Percentiles rank a stretch among this genome's conserved stretches.
Conservation (phyloP, 2,113 vertebrate genomes). For the Coreoperca whiteheadi region DNA sequence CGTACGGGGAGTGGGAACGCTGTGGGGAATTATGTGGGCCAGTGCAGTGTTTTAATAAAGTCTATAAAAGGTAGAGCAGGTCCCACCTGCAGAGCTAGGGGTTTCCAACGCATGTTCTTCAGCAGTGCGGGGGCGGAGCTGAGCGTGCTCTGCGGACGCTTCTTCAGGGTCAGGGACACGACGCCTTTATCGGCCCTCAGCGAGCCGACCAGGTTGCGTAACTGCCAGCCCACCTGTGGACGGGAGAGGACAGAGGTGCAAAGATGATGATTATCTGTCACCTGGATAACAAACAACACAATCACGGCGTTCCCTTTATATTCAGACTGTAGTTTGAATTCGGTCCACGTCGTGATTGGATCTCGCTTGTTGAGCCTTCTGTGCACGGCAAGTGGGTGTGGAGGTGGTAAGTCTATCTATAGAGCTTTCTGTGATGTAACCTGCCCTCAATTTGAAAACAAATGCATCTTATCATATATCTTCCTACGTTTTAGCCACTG, state of each 20-base stretch:
- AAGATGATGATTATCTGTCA: not conserved
- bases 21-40: slow-evolving; percentile 67
- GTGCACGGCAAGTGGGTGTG: slow-evolving; percentile 68
- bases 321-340: slow-evolving; percentile 49
- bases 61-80: slow-evolving; percentile 61
- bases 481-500: slow-evolving; percentile 27
- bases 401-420: slow-evolving; percentile 75
- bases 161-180: slow-evolving; percentile 99
- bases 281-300: slow-evolving; percentile 19
- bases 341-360: slow-evolving; percentile 69
- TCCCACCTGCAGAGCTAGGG: slow-evolving; percentile 97
- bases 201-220: slow-evolving; percentile 99
- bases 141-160: slow-evolving; percentile 99
- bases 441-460: slow-evolving; percentile 74
- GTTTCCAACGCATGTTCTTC: slow-evolving; percentile 99
- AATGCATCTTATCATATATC: slow-evolving; percentile 53
- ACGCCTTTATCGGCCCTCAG: slow-evolving; percentile 98
- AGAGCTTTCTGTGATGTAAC: slow-evolving; percentile 75
- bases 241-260: slow-evolving; percentile 65
- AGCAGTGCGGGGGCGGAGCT: slow-evolving; percentile 99
- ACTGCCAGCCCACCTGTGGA: slow-evolving; percentile 98
- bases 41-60: slow-evolving; percentile 61
- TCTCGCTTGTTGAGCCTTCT: slow-evolving; percentile 60
- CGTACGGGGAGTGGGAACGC: slow-evolving; percentile 28
- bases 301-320: slow-evolving; percentile 1